These are phyloP conservation scores for Willisornis vidua DNA, from an alignment of 2,113 vertebrate genomes.

Conservation along the genomic window DNA sequence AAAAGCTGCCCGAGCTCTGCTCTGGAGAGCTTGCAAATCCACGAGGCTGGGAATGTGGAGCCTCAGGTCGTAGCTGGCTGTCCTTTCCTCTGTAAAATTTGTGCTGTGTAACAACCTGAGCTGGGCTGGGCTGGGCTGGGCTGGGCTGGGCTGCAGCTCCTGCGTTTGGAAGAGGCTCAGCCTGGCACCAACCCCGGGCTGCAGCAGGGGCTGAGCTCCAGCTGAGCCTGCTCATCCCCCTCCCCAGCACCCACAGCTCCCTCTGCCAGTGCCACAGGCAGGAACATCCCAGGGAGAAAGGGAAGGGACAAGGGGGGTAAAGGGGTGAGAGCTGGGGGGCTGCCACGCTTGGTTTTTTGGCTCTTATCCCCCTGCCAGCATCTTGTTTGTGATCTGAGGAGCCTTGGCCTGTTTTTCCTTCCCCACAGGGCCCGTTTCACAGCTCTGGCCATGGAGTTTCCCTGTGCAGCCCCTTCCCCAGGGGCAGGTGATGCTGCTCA, in stretches of 20 bases:
- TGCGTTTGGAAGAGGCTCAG: not conserved
- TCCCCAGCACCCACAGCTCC: not conserved
- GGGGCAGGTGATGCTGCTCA: not conserved
- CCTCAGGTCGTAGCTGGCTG: not conserved
- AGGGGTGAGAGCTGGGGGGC: not conserved
- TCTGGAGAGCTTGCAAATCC: not conserved
- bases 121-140: not conserved
- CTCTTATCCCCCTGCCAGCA: accelerated
- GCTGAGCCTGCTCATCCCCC: not conserved
- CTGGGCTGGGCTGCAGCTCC: not conserved
- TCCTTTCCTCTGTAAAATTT: not conserved
- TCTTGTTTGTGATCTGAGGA: not conserved
- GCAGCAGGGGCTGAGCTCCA: not conserved
- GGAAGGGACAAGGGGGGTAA: not conserved
- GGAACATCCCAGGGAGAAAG: not conserved
- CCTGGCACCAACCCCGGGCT: not conserved
- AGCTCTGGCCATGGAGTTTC: not conserved
- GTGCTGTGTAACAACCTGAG: not conserved
- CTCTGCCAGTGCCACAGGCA: not conserved
- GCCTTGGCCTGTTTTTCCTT: not conserved
- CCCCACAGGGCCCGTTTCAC: accelerated
- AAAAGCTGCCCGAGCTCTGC: not conserved
- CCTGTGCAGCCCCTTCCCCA: not conserved
- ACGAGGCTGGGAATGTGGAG: not conserved
- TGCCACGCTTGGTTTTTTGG: accelerated